Conservation (phyloP, 1,140 invertebrate genomes). For the Helicoverpa zea region DNA sequence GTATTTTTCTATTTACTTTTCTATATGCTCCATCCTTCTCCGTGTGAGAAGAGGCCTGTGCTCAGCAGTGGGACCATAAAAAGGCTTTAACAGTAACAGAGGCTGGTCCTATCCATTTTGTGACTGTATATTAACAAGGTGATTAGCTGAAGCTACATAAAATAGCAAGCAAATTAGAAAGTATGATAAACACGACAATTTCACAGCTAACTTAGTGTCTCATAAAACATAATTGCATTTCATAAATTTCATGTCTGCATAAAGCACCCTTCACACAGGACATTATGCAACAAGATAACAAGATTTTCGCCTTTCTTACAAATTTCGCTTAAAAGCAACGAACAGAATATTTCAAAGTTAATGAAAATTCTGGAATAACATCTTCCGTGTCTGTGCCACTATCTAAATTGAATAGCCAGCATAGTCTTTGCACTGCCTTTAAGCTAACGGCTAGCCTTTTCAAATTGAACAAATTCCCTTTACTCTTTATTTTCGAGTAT, state of each 20-base stretch:
- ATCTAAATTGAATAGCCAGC: constrained; percentile 46
- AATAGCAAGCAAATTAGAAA: not conserved
- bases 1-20: no score
- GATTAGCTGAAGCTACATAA: not conserved
- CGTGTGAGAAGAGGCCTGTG: no score
- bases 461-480: constrained; percentile 10
- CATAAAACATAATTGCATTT: constrained; percentile 32
- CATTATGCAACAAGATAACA: constrained; percentile 26
- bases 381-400: constrained; percentile 26
- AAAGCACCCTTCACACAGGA: constrained; percentile 16
- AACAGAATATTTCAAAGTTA: constrained; percentile 43
- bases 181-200: not conserved
- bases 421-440: constrained; percentile 18
- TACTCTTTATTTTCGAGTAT: not conserved
- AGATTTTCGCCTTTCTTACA: constrained; percentile 38
- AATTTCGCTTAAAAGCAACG: constrained; percentile 40
- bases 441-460: constrained; percentile 1
- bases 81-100: no score
- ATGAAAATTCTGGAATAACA: constrained; percentile 48
- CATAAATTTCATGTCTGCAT: not conserved
- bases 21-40: no score
- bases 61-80: no score
- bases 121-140: no score
- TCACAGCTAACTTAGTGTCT: not conserved
- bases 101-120: no score